These are phyloP conservation scores for Cantharis rustica DNA, from an alignment of 2,888 invertebrate species.

Conservation along the genomic window DNA sequence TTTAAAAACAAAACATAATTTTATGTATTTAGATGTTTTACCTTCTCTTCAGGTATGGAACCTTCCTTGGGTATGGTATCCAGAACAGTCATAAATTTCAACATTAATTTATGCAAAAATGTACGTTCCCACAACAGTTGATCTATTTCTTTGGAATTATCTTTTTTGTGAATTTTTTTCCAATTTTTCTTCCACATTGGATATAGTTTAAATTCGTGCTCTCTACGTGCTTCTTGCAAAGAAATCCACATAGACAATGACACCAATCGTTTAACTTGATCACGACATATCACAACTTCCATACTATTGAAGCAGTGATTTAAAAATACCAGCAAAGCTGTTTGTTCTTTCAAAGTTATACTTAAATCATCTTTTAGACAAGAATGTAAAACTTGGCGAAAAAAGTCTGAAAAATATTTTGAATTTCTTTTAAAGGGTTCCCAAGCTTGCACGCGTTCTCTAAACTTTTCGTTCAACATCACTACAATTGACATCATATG, in stretches of 20 bases:
- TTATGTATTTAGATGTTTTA: conserved; percentile 46
- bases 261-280: conserved; percentile 86
- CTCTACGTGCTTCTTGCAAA: conserved; percentile 80
- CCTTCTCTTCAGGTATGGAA: conserved; percentile 61
- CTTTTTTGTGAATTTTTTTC: conserved; percentile 86
- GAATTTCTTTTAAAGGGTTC: conserved; percentile 82
- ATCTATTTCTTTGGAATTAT: conserved; percentile 71
- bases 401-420: conserved; percentile 79
- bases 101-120: conserved; percentile 83
- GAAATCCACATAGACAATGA: conserved; percentile 94
- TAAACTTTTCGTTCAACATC: conserved; percentile 98
- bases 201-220: conserved; percentile 82
- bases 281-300: conserved; percentile 92
- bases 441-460: conserved; percentile 97
- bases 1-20: neutral
- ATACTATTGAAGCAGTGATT: conserved; percentile 98
- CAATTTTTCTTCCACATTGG: conserved; percentile 93
- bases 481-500: conserved; percentile 97
- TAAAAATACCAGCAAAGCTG: conserved; percentile 85
- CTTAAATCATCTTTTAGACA: conserved; percentile 68
- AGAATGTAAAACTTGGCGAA: conserved; percentile 77
- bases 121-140: conserved; percentile 83
- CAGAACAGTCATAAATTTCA: conserved; percentile 83
- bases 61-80: conserved; percentile 73
- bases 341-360: conserved; percentile 75